Conservation (phyloP, 2,113 vertebrate species). For the Nerophis ophidion region DNA sequence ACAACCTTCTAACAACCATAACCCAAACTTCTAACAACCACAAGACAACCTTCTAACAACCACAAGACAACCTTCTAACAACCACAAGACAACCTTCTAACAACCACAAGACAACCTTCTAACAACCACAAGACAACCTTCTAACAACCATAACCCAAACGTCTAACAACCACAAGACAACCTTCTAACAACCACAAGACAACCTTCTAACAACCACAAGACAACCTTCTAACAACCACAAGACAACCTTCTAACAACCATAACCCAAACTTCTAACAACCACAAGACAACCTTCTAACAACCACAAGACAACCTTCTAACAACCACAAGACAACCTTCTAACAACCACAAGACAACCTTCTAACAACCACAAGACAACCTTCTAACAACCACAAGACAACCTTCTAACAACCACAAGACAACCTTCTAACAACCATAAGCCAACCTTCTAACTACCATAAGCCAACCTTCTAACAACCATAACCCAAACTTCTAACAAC, state of each 20-base stretch:
- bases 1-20: not conserved
- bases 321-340: too few relatives aligned
- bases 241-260: too few relatives aligned
- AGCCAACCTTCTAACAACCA: not conserved
- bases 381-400: too few relatives aligned
- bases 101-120: too few relatives aligned
- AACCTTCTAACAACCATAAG: not conserved
- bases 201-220: not conserved
- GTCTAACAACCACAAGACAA: too few relatives aligned
- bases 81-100: not conserved
- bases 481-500: too few relatives aligned
- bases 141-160: accelerated
- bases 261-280: accelerated
- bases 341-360: not conserved
- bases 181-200: too few relatives aligned
- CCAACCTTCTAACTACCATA: not conserved
- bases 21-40: not conserved
- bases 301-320: too few relatives aligned
- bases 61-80: not conserved
- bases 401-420: not conserved
- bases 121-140: too few relatives aligned
- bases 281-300: not conserved
- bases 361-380: too few relatives aligned
- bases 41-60: too few relatives aligned
- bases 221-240: not conserved